Percentiles rank a stretch among this genome's conserved stretches.
Conservation (phyloP, 1,140 invertebrate genomes). For the Nautilus pompilius region DNA sequence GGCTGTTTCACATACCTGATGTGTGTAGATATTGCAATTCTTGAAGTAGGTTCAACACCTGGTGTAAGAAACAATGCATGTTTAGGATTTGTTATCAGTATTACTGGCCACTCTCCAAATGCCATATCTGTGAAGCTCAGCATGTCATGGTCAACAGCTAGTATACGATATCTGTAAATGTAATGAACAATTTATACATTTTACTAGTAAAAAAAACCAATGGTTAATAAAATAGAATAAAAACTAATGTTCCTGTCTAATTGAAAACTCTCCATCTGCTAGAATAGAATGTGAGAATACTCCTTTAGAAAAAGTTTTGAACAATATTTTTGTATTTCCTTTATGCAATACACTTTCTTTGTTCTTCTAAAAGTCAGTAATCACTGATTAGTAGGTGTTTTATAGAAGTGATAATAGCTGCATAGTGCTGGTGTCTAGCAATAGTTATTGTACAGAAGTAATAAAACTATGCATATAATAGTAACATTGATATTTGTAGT, state of each 20-base stretch:
- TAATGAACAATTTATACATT: neutral
- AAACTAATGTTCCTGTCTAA: too few species aligned
- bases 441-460: too few species aligned
- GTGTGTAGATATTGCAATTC: conserved; percentile 72
- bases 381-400: too few species aligned
- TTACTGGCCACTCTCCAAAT: conserved; percentile 74
- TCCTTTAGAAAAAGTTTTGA: neutral
- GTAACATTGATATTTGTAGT: too few species aligned
- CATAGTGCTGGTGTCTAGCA: too few species aligned
- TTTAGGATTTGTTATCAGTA: conserved; percentile 87
- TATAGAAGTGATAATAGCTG: too few species aligned
- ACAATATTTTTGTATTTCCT: neutral
- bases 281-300: too few species aligned
- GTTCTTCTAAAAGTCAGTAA: too few species aligned
- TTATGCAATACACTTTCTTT: too few species aligned
- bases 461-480: too few species aligned
- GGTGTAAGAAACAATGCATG: conserved; percentile 71
- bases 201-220: neutral
- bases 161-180: conserved; percentile 69
- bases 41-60: conserved; percentile 69
- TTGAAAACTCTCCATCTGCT: too few species aligned
- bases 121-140: conserved; percentile 83
- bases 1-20: conserved; percentile 64
- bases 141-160: conserved; percentile 82
- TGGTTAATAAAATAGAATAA: too few species aligned